Conservation (phyloP, 37 sponge, comb jelly and placozoan genomes). For the Lycopodina hypogea region DNA sequence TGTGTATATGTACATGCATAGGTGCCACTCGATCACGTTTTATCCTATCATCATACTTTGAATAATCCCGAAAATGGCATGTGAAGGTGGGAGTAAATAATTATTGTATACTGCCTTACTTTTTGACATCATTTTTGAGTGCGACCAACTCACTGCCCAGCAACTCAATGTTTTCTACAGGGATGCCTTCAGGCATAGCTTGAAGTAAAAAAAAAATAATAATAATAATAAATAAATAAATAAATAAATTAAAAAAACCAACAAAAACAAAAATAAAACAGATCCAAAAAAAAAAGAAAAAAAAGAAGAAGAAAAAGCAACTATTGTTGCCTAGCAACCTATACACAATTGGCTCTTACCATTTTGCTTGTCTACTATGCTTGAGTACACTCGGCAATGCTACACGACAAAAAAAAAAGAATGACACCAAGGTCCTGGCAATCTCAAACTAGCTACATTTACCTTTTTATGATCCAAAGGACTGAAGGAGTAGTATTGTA, state of each 20-base stretch:
- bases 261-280: neutral
- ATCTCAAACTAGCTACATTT: neutral
- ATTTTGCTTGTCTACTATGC: constrained; percentile 29
- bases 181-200: constrained; percentile 5
- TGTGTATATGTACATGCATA: too few relatives aligned
- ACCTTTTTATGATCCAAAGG: constrained; percentile 55
- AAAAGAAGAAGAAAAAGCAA: neutral
- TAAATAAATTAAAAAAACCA: neutral
- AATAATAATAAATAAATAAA: neutral
- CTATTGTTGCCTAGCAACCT: neutral
- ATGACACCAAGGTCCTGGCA: neutral
- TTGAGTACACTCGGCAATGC: constrained; percentile 43
- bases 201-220: neutral
- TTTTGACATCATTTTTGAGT: constrained; percentile 34
- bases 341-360: constrained; percentile 5
- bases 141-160: constrained; percentile 43
- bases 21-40: neutral
- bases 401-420: constrained; percentile 7
- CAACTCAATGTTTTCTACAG: constrained; percentile 26
- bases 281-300: neutral
- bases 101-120: constrained; percentile 6
- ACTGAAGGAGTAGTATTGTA: constrained; percentile 61
- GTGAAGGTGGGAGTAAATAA: too few relatives aligned
- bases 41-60: too few relatives aligned
- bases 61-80: too few relatives aligned